Evolutionary conservation across 2,888 invertebrate species (phyloP), one percentile per base, ranked within the genome.

Genomic region (Coleophora flavipennella): DNA sequence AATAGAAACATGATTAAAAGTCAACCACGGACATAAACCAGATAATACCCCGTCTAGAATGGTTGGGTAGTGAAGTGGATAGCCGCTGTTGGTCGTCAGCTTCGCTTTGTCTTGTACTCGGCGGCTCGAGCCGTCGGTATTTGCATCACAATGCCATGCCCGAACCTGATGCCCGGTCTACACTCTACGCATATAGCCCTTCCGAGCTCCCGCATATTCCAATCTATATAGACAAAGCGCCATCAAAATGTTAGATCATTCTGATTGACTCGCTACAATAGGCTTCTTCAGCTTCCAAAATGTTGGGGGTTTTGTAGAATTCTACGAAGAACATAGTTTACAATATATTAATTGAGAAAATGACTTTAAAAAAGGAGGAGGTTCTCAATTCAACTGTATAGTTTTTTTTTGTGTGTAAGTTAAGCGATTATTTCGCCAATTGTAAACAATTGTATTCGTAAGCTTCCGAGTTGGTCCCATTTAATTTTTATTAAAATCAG

Each of bases 101-200:
- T 67, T 62, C 68, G 71, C 81, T 81, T 81, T 83, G 83, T 83
- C 80, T 81, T 77, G 69, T 69, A 70, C 63, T 68, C 71, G 69
- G 70, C 66, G 70, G 73, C 66, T 68, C 55, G 70, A 73, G 72
- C 79, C 70, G 66, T 64, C 50, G 58, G 61, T 77, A 81, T 83
- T 83, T 83, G 75, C 81, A 83, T 84, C 71, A 83, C 80, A 84
- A 83, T 83, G 69, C 70, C 62, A 10, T 20, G 6, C 20, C 59
- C 62, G 66, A 71, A 74, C 70, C 71, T 73, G 73, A 77, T 72
- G 75, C 66, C 69, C 72, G 67, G 20, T 66, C 48, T 41, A n/a
- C n/a, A n/a, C 32, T 35, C 40, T 38, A 35, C 41, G 42, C 31
- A 40, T 40, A 43, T 37, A 20, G 20, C 20, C 20, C 20, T 20